phyloP scores from a whole-genome alignment of 2,888 invertebrate genomes.

The Pollenia angustigena region DNA sequence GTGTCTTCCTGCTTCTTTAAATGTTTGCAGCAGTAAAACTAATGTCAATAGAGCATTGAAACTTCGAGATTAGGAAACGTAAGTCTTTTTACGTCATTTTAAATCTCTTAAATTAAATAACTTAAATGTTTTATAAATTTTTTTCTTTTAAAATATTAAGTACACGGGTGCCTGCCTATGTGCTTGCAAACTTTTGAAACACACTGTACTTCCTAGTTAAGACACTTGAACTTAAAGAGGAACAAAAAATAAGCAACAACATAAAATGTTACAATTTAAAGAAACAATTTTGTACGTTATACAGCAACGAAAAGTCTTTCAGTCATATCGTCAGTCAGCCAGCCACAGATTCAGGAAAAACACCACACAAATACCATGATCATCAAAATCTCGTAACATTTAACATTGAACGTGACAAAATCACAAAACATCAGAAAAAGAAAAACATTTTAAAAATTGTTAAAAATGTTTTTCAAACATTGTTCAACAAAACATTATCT shows the following conservation, averaged over 20 bases:
- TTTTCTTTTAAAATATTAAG: too few species aligned
- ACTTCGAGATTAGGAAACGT: too few species aligned
- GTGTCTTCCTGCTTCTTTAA: too few species aligned
- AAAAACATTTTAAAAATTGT: conserved; percentile 61
- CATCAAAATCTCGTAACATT: conserved; percentile 76
- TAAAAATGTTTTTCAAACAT: conserved; percentile 55
- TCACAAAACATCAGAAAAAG: conserved; percentile 77
- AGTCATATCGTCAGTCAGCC: neutral
- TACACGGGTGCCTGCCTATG: too few species aligned
- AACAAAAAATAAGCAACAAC: conserved; percentile 35
- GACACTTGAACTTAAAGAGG: conserved; percentile 43
- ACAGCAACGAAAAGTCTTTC: conserved; percentile 28
- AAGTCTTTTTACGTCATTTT: too few species aligned
- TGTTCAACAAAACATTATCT: conserved; percentile 53
- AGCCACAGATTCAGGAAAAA: conserved; percentile 32
- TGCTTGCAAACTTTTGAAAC: neutral
- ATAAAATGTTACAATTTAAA: conserved; percentile 61
- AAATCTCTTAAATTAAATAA: too few species aligned
- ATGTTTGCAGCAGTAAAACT: too few species aligned
- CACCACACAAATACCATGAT: conserved; percentile 73
- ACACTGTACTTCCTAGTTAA: conserved; percentile 47
- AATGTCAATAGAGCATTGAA: too few species aligned
- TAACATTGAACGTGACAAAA: conserved; percentile 83
- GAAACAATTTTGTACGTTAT: conserved; percentile 39
- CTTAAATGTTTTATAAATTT: neutral